Evolutionary conservation across 2,113 vertebrate genomes (phyloP).

Genomic region (Notothenia rossii): DNA sequence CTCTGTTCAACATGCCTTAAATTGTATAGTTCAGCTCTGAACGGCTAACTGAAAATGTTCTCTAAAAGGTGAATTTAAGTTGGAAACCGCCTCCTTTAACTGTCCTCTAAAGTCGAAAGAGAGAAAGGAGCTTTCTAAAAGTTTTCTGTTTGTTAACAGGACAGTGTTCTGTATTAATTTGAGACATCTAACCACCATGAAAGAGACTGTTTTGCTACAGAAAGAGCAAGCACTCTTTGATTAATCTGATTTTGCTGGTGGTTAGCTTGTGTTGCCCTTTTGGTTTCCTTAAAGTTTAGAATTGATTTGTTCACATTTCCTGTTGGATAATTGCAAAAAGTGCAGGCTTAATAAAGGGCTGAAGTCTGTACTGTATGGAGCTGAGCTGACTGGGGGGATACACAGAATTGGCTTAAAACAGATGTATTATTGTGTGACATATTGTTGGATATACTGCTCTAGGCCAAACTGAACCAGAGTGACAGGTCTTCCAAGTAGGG

Average conservation of each 20-base stretch:
- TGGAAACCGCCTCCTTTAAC: slow-evolving; percentile 57
- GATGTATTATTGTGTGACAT: neutral
- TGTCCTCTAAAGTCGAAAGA: slow-evolving; percentile 39
- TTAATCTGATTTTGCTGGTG: slow-evolving; percentile 59
- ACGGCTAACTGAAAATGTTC: slow-evolving; percentile 67
- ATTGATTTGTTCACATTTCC: slow-evolving; percentile 66
- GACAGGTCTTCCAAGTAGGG: neutral
- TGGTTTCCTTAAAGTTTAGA: slow-evolving; percentile 57
- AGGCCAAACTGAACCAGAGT: slow-evolving; percentile 23
- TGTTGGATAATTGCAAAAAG: slow-evolving; percentile 59
- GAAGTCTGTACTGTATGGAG: slow-evolving; percentile 61
- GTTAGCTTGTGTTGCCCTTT: slow-evolving; percentile 63
- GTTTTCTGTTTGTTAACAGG: slow-evolving; percentile 40
- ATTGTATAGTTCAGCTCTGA: slow-evolving; percentile 78
- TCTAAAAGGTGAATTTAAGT: slow-evolving; percentile 50
- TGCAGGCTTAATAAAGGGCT: slow-evolving; percentile 62
- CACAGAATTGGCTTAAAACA: neutral
- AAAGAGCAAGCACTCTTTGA: slow-evolving; percentile 35
- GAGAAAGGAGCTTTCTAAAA: slow-evolving; percentile 19
- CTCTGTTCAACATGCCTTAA: slow-evolving; percentile 85
- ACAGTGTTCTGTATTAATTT: slow-evolving; percentile 35
- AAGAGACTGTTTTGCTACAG: slow-evolving; percentile 53
- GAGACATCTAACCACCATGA: slow-evolving; percentile 38
- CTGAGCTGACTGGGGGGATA: slow-evolving; percentile 67
- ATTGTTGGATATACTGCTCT: neutral